Conservation (phyloP, 2,888 invertebrate species). For the Drosophila merina region DNA sequence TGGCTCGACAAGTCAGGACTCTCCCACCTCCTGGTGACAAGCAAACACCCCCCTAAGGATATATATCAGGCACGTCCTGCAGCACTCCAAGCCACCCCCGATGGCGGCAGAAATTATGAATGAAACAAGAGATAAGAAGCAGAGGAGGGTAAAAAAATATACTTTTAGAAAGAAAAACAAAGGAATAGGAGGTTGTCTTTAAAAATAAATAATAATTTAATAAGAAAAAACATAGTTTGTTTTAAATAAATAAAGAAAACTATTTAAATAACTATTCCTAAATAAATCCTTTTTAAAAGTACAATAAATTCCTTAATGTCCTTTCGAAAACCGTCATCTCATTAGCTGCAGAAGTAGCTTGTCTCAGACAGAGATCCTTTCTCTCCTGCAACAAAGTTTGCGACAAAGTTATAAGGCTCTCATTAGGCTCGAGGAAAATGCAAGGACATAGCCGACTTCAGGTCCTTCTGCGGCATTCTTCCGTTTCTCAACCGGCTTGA, state of each 20-base stretch:
- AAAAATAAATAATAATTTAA: too few relatives aligned
- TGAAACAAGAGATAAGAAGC: conserved; percentile 71
- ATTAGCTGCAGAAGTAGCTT: conserved; percentile 1
- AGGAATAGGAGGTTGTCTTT: too few relatives aligned
- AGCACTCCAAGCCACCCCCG: conserved; percentile 46
- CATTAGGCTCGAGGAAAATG: conserved; percentile 46
- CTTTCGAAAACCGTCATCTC: neutral
- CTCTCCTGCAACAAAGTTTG: conserved; percentile 25
- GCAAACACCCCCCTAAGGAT: conserved; percentile 17
- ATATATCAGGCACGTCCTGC: conserved; percentile 41
- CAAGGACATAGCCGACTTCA: conserved; percentile 27
- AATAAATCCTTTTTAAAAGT: too few relatives aligned
- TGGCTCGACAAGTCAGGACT: conserved; percentile 10
- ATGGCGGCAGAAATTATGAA: conserved; percentile 71
- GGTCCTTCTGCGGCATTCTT: conserved; percentile 13
- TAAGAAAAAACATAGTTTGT: too few relatives aligned
- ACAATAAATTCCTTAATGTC: too few relatives aligned
- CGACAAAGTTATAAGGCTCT: conserved; percentile 48
- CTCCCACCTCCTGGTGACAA: neutral
- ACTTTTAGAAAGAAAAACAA: conserved; percentile 6
- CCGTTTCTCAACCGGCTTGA: conserved; percentile 35
- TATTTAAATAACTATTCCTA: too few relatives aligned
- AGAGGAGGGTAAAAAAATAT: neutral
- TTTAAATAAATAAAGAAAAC: too few relatives aligned
- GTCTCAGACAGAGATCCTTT: neutral